Evolutionary conservation across 2,797 vertebrate species (phyloP).

Genomic region (Denticeps clupeoides): DNA sequence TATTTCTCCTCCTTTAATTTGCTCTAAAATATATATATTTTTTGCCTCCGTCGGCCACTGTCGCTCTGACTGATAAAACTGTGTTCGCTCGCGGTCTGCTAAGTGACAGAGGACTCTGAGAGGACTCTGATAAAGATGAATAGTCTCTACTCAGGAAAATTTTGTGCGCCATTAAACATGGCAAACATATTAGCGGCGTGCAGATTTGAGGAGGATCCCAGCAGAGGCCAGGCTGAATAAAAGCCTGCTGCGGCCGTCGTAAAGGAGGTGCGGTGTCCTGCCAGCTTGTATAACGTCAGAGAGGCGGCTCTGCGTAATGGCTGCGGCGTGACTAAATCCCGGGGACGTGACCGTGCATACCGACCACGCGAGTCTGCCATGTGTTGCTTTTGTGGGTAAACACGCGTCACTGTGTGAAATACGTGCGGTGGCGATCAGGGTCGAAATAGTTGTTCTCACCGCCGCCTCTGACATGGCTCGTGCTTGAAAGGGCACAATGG

Average conservation of each 20-base stretch:
- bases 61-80: slow-evolving; percentile 8
- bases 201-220: slow-evolving; percentile 70
- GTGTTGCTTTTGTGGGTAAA: too few relatives aligned
- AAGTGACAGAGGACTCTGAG: slow-evolving; percentile 64
- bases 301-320: slow-evolving; percentile 62
- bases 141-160: slow-evolving; percentile 79
- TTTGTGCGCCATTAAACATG: slow-evolving; percentile 88
- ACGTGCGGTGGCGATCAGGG: too few relatives aligned
- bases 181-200: slow-evolving; percentile 78
- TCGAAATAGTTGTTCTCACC: too few relatives aligned
- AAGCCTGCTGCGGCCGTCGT: slow-evolving; percentile 67
- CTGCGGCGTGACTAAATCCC: slow-evolving; percentile 66
- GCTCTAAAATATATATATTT: too few relatives aligned
- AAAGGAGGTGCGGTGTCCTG: slow-evolving; percentile 60
- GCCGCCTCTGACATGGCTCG: too few relatives aligned
- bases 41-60: too few relatives aligned
- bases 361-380: slow-evolving; percentile 62
- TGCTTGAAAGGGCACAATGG: too few relatives aligned
- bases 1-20: too few relatives aligned
- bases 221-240: slow-evolving; percentile 77
- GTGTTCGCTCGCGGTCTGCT: slow-evolving; percentile 40
- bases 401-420: too few relatives aligned
- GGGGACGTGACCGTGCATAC: slow-evolving; percentile 46
- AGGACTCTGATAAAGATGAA: slow-evolving; percentile 78
- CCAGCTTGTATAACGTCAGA: slow-evolving; percentile 69